Evolutionary conservation across 2,113 vertebrate species (phyloP), one percentile per base, ranked within the genome.

Genomic region (Cathartes aura): DNA sequence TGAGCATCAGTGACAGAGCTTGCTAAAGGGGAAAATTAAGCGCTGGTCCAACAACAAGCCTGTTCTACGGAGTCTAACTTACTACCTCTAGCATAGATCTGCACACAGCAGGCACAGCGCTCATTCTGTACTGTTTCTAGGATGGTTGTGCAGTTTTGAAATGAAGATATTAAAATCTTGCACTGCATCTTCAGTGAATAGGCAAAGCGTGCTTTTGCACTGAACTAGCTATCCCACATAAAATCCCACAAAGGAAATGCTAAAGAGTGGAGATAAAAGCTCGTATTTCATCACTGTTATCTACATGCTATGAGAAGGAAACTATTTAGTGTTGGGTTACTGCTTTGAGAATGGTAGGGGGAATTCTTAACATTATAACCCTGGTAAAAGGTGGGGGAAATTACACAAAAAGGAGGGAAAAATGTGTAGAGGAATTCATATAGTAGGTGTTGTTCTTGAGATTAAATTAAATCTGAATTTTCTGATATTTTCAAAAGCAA

Each of bases 11-110:
- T 24, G 17, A 52, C 80, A 87, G 80, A 70, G 32, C 68, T 82
- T 89, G 76, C 91, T 87, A 68, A 55, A 87, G 48, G 68, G 68
- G 68, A 89, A 96, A 89, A 87, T 84, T 71, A 87, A 87, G 72
- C 59, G 38, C 59, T 63, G 34, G 47, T 81, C 73, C 93, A 84
- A n/a, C 72, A 94, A 60, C 14, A 79, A 85, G 60, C 32, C 56
- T 68, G 18, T 59, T 91, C 80, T 79, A 70, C 60, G 0, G 0
- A 59, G 50, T 29, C 76, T 91, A 66, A 82, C 87, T 90, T 55
- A 34, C 47, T 87, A 52, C 83, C 29, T 62, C 68, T 43, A 59
- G 64, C 56, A 45, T 2, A 79, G 89, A 64, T 67, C 42, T 79
- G 56, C 42, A n/a, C 64, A 38, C n/a, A 85, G 52, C 48, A 72